Evolutionary conservation across 1,140 invertebrate species (phyloP), one percentile per base, ranked within the genome.

Genomic region (Brachystomella parvula): DNA sequence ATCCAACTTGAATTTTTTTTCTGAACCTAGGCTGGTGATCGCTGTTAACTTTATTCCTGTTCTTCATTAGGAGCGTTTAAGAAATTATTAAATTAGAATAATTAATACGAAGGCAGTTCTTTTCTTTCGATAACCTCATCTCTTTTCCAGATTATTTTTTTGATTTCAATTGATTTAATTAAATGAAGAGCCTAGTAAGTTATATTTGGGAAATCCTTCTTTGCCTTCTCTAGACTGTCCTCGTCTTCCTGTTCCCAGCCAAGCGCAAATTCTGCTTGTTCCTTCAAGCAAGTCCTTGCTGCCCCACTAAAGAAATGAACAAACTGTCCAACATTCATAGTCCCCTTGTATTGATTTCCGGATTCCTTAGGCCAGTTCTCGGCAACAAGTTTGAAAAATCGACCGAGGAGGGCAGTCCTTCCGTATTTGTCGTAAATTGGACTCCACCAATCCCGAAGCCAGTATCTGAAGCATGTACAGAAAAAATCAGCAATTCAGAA

Each of bases 301-400:
- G 60, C 60, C 26, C 60, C 60, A 29, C 60, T 62, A 35, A 35
- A 62, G 60, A 62, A 62, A 44, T 62, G 60, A 3, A 62, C 60
- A 44, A 62, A 35, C 26, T 62, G 31, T 9, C 60, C 60, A 3
- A 24, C 24, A 33, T 62, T 62, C 60, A 62, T 62, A 3, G n/a
- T 3, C 30, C 35, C 6, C 3, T 9, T 6, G 31, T 44, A 44
- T 26, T 3, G 6, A 24, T 62, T 39, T 30, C 12, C 24, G 30
- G 21, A 26, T 35, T 44, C 39, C n/a, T 47, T 26, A 12, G 58
- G 58, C 29, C 29, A 60, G 24, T 60, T 3, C 30, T 32, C 15
- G 19, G 58, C 33, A 6, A 60, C 9, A 12, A 60, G 30, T 32
- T 30, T 60, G 58, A 60, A 60, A 29, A 60, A 60, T 30, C 24